Evolutionary conservation across 2,113 vertebrate species (phyloP), one percentile per base, ranked within the genome.

Genomic region (Nettapus auritus): DNA sequence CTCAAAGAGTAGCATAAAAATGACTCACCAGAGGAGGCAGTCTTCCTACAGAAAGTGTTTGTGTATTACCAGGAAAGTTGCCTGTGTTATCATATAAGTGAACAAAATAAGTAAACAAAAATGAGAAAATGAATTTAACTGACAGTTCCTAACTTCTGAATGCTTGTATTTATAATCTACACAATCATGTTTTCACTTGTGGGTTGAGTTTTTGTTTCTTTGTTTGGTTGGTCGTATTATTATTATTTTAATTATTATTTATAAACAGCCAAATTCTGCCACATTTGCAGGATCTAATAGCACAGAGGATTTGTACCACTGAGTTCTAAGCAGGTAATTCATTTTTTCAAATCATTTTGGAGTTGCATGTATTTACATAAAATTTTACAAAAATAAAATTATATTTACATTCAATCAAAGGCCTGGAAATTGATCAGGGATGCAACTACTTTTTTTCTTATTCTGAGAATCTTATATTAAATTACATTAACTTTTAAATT

Each of bases 381-480:
- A 64, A 91, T 86, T 94, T 74, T 68, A 59, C 31, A 52, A 79
- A 90, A 21, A 82, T 64, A 44, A 93, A 82, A 26, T 86, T 48
- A 63, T 92, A 88, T 92, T 94, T 94, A 42, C 13, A 62, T 77
- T 81, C 55, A 85, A 4, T 14, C 28, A 89, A 78, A 60, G 40
- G 42, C 26, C 74, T 91, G 25, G 38, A 90, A 94, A 52, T 29
- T 64, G 63, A 13, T 63, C n/a, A 63, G 68, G 81, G 46, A 86
- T 93, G 14, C 4, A 86, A 59, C 82, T 40, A 93, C 14, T 13
- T 63, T 60, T 90, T 26, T 55, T 23, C 52, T 88, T 94, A 21
- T 80, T 96, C 94, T 55, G 34, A 92, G 89, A 93, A 78, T 50
- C 48, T 52, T 93, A 88, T 25, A 52, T 52, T 52, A 52, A 52